Evolutionary conservation across 1,140 invertebrate species (phyloP), one percentile per base, ranked within the genome.

Genomic region (Drosophila pachea): DNA sequence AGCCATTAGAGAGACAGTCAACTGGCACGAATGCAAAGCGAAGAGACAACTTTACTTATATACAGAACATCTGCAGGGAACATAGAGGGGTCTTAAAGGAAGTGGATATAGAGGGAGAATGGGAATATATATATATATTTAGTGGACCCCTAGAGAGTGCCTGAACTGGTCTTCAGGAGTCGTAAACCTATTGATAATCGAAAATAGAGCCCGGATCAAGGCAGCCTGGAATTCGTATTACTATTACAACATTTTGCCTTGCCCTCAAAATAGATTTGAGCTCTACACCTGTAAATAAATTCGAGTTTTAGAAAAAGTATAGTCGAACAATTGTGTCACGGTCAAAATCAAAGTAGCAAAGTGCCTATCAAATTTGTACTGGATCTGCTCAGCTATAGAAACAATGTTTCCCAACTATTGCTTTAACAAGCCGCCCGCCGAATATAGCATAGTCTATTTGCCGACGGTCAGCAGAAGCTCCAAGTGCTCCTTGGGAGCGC

Each of bases 381-480:
- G 45, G 14, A 36, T 59, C 55, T 45, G 22, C 45, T 47, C 35
- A 36, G 52, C 56, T 67, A 42, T 43, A 75, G 8, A 71, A 68
- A 38, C 45, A 38, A 81, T 83, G 79, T 78, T 73, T 68, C 79
- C 79, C 74, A 83, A 83, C 68, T 84, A 70, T 45, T 75, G 76
- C 65, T 84, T 84, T 40, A 69, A 49, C 5, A 79, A 73, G 48
- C 43, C 52, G 36, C n/a, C 42, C 45, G 52, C 60, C 11, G 50
- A 73, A 4, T 48, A 31, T 9, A 76, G 55, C 36, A 78, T 65
- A n/a, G 59, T 79, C 12, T 48, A 79, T 4, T 2, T 59, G n/a
- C 73, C 54, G 9, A 11, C 12, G 29, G 47, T 59, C 0, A 68
- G 58, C 36, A 63, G 43, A 0, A 12, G 4, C n/a, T 48, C 22